Evolutionary conservation across 2,797 vertebrate genomes (phyloP), one percentile per base, ranked within the genome.

Genomic region (Acomys russatus): DNA sequence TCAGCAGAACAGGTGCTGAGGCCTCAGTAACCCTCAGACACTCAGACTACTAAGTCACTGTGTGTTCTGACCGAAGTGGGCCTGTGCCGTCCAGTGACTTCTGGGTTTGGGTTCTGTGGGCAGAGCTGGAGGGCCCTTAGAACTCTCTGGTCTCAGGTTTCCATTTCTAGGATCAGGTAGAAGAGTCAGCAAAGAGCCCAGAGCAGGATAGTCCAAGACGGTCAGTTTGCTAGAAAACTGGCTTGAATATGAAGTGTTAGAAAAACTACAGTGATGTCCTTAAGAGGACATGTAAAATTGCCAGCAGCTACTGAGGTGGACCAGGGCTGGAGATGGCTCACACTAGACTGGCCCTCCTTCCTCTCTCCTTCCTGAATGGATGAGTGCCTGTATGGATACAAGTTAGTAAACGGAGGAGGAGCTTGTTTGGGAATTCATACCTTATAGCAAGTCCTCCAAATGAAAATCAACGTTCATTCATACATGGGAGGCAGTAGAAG

Each of bases 21-120:
- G 28, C 54, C 3, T 0, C 6, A 1, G 23, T 3, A 8, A 25
- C 9, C 63, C 51, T 3, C 0, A 12, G 49, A 83, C 51, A 7
- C 33, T 63, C 38, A 3, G 28, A 20, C n/a, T 63, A 20, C 59
- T 44, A 18, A 33, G 68, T 74, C 22, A 1, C 28, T 33, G 28
- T 4, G n/a, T 63, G 51, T 44, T 35, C 74, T 3, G 20, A 51
- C 3, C 51, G 49, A 83, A 17, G 25, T 10, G 38, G 33, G 8
- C 23, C 2, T 1, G n/a, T 1, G 38, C 15, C 51, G 28, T 49
- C 76, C 9, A 3, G n/a, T 44, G 88, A n/a, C 56, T 28, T 15
- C 28, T 20, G n/a, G n/a, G 30, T 14, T 78, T 51, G 33, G 63
- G 82, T 71, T 80, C 23, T 3, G 22, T 0, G 28, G 33, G 66